Evolutionary conservation across 2,888 invertebrate species (phyloP).

Genomic region (Anthrax anthrax): DNA sequence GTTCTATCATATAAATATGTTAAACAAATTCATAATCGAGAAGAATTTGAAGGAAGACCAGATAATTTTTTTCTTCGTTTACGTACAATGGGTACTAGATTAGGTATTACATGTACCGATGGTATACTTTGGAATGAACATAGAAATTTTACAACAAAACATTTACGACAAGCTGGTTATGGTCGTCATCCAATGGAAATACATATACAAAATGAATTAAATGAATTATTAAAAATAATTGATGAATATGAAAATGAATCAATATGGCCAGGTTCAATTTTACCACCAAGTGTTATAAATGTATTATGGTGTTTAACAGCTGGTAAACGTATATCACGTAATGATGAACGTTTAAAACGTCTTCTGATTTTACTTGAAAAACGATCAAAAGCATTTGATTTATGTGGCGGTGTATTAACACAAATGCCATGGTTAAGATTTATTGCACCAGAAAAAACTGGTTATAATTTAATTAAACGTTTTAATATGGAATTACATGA

Average conservation of each 20-base stretch:
- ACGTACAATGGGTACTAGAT: conserved; percentile 45
- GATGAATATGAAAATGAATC: conserved; percentile 15
- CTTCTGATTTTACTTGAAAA: conserved; percentile 37
- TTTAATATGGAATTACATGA: conserved; percentile 41
- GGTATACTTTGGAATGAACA: conserved; percentile 43
- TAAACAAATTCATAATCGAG: conserved; percentile 38
- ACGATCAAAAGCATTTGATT: conserved; percentile 41
- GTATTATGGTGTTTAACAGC: conserved; percentile 49
- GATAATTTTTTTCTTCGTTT: conserved; percentile 48
- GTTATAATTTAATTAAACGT: conserved; percentile 42
- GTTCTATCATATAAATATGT: conserved; percentile 40
- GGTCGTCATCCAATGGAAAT: conserved; percentile 40
- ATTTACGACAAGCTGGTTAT: conserved; percentile 41
- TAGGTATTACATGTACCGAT: conserved; percentile 43
- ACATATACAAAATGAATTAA: conserved; percentile 41
- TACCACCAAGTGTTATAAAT: conserved; percentile 46
- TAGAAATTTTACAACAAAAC: conserved; percentile 39
- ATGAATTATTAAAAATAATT: conserved; percentile 28
- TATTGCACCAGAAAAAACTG: conserved; percentile 44
- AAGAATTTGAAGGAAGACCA: conserved; percentile 50
- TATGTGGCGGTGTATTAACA: conserved; percentile 42
- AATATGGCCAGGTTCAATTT: conserved; percentile 28
- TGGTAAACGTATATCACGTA: conserved; percentile 35
- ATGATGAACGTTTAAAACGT: conserved; percentile 32
- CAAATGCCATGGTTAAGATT: conserved; percentile 48